Conservation (phyloP, 2,888 invertebrate genomes). For the Agonopterix subpropinquella region DNA sequence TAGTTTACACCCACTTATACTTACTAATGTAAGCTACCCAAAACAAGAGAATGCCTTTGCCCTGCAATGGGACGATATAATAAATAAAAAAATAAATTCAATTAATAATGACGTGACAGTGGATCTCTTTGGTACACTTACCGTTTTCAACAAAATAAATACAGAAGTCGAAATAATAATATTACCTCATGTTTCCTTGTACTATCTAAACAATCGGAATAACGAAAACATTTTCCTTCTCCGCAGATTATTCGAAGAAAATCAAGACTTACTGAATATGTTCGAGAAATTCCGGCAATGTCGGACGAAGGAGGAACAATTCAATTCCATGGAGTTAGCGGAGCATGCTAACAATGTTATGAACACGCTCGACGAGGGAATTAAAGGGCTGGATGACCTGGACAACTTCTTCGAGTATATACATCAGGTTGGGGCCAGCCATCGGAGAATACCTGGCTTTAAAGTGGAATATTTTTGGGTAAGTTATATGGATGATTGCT, state of each 20-base stretch:
- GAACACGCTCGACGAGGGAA: constrained; percentile 92
- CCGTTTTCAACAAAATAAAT: too few species aligned
- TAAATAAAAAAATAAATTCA: too few species aligned
- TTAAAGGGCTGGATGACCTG: constrained; percentile 89
- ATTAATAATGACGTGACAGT: too few species aligned
- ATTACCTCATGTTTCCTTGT: too few species aligned
- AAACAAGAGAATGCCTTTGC: too few species aligned
- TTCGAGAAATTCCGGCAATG: constrained; percentile 89
- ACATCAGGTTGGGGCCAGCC: constrained; percentile 88
- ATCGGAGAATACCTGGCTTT: constrained; percentile 89
- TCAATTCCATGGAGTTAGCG: constrained; percentile 86
- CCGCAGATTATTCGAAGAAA: constrained; percentile 89
- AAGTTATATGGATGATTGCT: constrained; percentile 32
- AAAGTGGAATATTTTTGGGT: constrained; percentile 94
- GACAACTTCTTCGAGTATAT: constrained; percentile 90
- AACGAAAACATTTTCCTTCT: constrained; percentile 8
- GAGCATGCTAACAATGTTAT: constrained; percentile 93
- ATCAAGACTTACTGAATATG: constrained; percentile 84
- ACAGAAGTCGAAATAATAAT: too few species aligned
- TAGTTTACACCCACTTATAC: too few species aligned
- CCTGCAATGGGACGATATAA: too few species aligned
- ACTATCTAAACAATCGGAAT: too few species aligned
- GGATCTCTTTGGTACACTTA: too few species aligned
- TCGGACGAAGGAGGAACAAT: constrained; percentile 87
- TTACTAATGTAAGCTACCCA: too few species aligned